These are phyloP conservation scores for Heliconius himera DNA, from an alignment of 1,140 invertebrate genomes.

Conservation along the genomic window DNA sequence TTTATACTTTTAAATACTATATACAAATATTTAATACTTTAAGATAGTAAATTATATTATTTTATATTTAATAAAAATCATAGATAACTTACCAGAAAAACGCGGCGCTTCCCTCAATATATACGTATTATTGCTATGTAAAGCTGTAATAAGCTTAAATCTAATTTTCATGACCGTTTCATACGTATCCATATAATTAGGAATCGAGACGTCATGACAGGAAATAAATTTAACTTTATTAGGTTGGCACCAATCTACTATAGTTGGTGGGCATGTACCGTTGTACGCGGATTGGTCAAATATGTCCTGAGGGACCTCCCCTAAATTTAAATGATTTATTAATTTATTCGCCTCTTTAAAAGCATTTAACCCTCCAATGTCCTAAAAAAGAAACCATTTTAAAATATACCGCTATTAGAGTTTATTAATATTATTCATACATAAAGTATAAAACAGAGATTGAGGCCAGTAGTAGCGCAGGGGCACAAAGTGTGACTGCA, in stretches of 20 bases:
- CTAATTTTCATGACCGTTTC: conserved; percentile 81
- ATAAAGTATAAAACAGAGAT: too few species aligned
- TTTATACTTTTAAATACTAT: background rate
- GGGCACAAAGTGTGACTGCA: too few species aligned
- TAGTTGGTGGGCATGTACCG: conserved; percentile 73
- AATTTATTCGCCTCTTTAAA: conserved; percentile 80
- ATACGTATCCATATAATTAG: conserved; percentile 82
- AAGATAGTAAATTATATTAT: too few species aligned
- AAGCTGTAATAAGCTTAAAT: conserved; percentile 77
- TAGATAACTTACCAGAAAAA: conserved; percentile 76
- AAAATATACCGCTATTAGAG: too few species aligned
- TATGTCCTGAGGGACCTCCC: conserved; percentile 77
- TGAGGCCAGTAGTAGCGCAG: too few species aligned
- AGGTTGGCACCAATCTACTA: conserved; percentile 81
- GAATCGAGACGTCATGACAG: conserved; percentile 82
- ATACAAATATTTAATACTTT: background rate
- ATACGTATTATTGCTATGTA: conserved; percentile 81
- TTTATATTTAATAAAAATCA: too few species aligned
- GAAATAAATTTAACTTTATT: conserved; percentile 80
- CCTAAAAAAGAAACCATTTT: conserved; percentile 62
- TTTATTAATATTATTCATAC: too few species aligned
- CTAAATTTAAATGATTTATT: conserved; percentile 74
- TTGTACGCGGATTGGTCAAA: conserved; percentile 82
- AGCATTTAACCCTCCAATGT: conserved; percentile 77
- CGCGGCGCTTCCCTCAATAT: conserved; percentile 79